Evolutionary conservation across 1,140 invertebrate species (phyloP), one percentile per base, ranked within the genome.

Genomic region (Spodoptera litura): DNA sequence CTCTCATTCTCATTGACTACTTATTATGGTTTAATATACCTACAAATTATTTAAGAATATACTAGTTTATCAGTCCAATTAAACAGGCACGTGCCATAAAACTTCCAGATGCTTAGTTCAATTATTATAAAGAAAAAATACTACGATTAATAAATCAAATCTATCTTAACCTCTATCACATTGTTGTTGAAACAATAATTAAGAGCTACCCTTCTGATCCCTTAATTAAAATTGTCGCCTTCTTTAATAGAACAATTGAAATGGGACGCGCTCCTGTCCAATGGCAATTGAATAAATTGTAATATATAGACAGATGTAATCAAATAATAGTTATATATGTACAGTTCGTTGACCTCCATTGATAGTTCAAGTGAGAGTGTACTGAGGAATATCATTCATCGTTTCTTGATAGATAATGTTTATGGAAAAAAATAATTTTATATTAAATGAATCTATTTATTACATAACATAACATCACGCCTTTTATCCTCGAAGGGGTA

Each of bases 281-380:
- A 52, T 64, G 55, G 52, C 86, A 89, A 89, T 90, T 92, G 87
- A 81, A 85, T 87, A 81, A 88, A 93, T 89, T 81, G 85, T 20
- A 20, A 20, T 20, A 20, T 20, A 20, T 88, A 79, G 84, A 77
- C 70, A 81, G 49, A 81, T 80, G 53, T 82, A 81, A 88, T 88
- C 64, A 84, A 84, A 84, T 81, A 62, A 81, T 79, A 72, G 66
- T 61, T 70, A 72, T 61, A 44, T 13, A 68, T 72, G 27, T 64
- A 20, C 15, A 56, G 78, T 75, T 75, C 64, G 25, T 79, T 79
- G 72, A 75, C 72, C 51, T 27, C 49, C 13, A 61, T 70, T 44
- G 25, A 61, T 70, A 70, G 72, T 75, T 68, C 53, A 75, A 70
- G 31, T 75, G 27, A 13, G 59, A 25, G 4, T 75, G 10, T 58